These are phyloP conservation scores for Zingel zingel DNA, from an alignment of 2,113 vertebrate genomes.

Conservation along the genomic window DNA sequence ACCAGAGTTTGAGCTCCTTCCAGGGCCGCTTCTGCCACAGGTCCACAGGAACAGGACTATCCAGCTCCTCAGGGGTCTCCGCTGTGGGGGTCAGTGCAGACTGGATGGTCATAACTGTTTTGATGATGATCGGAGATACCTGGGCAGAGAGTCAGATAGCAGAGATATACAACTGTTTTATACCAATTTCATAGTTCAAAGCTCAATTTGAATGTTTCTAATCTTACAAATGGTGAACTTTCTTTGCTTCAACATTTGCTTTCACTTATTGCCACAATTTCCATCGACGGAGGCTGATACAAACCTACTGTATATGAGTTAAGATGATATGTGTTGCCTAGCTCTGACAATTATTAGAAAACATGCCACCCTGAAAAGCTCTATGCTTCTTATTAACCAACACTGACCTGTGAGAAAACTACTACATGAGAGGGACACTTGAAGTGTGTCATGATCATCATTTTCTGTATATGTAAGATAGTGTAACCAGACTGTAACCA, in stretches of 20 bases:
- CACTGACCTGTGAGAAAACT: neutral
- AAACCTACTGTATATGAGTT: neutral
- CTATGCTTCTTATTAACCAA: neutral
- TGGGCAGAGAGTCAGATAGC: constrained; percentile 65
- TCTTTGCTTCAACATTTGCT: constrained; percentile 4
- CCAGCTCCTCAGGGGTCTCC: constrained; percentile 86
- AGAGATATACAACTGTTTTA: neutral
- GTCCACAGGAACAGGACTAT: constrained; percentile 85
- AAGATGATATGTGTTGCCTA: too few relatives aligned
- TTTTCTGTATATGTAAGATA: neutral
- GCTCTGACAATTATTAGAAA: neutral
- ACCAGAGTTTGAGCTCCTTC: constrained; percentile 94
- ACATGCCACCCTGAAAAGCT: neutral
- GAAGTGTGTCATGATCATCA: neutral
- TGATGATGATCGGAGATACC: constrained; percentile 99
- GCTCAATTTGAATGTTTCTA: neutral
- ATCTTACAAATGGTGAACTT: neutral
- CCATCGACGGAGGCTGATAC: neutral
- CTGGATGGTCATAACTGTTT: constrained; percentile 96
- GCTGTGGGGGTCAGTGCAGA: constrained; percentile 89
- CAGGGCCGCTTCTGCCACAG: constrained; percentile 91
- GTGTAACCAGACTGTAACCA: neutral
- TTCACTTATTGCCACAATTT: neutral
- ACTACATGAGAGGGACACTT: neutral
- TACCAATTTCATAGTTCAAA: neutral